Base-by-base conservation (phyloP, 2,113 vertebrate genomes). In the Eulemur macaco region DNA sequence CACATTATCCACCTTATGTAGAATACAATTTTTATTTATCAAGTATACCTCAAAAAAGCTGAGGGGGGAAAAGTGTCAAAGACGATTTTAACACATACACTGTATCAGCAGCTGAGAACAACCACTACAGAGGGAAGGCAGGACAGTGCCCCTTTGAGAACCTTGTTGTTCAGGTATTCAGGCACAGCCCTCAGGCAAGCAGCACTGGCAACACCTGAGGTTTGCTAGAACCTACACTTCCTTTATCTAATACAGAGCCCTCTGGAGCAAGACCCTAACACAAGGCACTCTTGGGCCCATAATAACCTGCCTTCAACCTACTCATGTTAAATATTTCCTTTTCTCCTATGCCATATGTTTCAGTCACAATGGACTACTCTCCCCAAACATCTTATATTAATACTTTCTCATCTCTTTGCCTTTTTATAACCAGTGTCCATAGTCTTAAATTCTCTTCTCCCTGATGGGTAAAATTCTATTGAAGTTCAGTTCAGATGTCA, bases 401-500 rank as follows among this genome's bases (percentile, higher is more conserved):
- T 54, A 82, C 37, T n/a, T 81, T 89, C 54, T 25, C 39, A 73
- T 29, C 23, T 81, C 50, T 86, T 56, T 84, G 52, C n/a, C 45
- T 96, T 85, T 97, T 89, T 94, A 95, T 1, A 94, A 2, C 7
- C 73, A 60, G 39, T 54, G 89, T 95, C 80, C 52, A 95, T 83
- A 60, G 54, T 66, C 34, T 83, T 86, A 20, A 92, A 86, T 89
- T 82, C n/a, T 23, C 18, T 94, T 80, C 13, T 63, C 20, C 18
- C 27, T 94, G 52, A 89, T 13, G 42, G 52, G 9, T 82, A 71
- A 81, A 78, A 89, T 83, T 77, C 45, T 58, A 74, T 66, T 86
- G 83, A 82, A 96, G 34, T 92, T 87, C 63, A 71, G 47, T 52
- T 90, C 45, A 87, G 63, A 47, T 76, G 69, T 85, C n/a, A 96